Conservation (phyloP, 2,797 vertebrate genomes). For the Xenops minutus region DNA sequence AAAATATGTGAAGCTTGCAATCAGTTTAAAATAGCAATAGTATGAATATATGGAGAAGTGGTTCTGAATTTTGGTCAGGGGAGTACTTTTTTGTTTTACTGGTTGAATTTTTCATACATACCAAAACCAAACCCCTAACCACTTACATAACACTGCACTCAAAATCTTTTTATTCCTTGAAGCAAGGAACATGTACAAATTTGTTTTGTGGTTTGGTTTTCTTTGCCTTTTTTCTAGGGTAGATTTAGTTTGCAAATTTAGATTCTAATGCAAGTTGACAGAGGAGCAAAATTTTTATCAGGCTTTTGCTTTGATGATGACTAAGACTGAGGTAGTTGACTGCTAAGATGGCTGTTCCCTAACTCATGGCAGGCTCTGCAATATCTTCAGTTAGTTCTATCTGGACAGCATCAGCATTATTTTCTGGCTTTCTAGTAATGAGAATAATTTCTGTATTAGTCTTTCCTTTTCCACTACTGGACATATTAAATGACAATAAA, state of each 20-base stretch:
- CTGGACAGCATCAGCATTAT: background rate
- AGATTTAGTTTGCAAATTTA: background rate
- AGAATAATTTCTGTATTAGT: background rate
- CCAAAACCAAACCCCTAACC: background rate
- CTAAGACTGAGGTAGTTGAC: background rate
- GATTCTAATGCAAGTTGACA: background rate
- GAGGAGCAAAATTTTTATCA: background rate
- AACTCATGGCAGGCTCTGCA: background rate
- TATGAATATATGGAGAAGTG: background rate
- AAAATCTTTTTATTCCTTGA: background rate
- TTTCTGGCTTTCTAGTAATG: background rate
- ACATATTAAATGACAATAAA: background rate
- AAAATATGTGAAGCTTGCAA: background rate
- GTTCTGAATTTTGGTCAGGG: background rate
- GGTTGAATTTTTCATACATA: background rate
- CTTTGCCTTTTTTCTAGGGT: fast-evolving
- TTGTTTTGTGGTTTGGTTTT: background rate
- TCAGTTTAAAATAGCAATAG: background rate
- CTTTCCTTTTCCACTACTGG: background rate
- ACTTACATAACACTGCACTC: background rate
- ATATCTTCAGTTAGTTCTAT: background rate
- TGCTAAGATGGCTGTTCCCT: background rate
- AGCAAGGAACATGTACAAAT: background rate
- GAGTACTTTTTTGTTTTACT: background rate
- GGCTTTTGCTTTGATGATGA: background rate